A percentile compares a stretch with the other conserved stretches of the same genome.
Evolutionary conservation across 1,140 invertebrate species (phyloP).

Genomic region (Bombus affinis): DNA sequence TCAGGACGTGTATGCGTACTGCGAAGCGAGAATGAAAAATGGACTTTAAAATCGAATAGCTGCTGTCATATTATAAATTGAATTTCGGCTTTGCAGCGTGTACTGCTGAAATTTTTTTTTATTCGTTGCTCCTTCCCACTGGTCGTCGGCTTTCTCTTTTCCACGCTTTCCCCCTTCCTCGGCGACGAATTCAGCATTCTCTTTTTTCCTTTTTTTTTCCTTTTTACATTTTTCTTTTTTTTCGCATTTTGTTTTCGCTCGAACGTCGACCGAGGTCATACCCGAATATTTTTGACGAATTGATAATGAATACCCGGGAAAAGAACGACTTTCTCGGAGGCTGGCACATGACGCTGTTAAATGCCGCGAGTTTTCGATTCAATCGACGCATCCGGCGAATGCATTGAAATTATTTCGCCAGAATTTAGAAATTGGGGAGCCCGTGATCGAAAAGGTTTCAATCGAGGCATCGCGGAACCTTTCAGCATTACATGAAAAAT

Average conservation of each 20-base stretch:
- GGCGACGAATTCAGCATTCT: slow-evolving; percentile 63
- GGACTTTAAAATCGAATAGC: slow-evolving; percentile 79
- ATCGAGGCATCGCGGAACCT: neutral
- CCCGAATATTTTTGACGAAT: slow-evolving; percentile 74
- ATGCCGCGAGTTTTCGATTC: slow-evolving; percentile 51
- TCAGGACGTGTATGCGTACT: slow-evolving; percentile 62
- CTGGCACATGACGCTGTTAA: slow-evolving; percentile 55
- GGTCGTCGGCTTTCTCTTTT: slow-evolving; percentile 68
- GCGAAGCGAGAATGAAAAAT: slow-evolving; percentile 75
- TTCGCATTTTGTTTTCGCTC: slow-evolving; percentile 37
- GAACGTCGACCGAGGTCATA: slow-evolving; percentile 63
- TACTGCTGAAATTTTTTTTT: slow-evolving; percentile 60
- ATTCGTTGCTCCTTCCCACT: slow-evolving; percentile 45
- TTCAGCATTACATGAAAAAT: neutral
- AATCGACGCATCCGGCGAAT: slow-evolving; percentile 53
- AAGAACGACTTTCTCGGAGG: slow-evolving; percentile 56
- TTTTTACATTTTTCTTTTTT: slow-evolving; percentile 1
- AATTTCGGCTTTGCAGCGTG: slow-evolving; percentile 75
- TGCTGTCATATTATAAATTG: slow-evolving; percentile 80
- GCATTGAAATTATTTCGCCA: slow-evolving; percentile 50
- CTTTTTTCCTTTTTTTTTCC: neutral
- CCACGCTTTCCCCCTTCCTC: slow-evolving; percentile 61
- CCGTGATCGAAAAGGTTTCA: neutral
- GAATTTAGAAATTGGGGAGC: slow-evolving; percentile 46
- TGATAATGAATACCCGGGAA: slow-evolving; percentile 71